Evolutionary conservation across 2,888 invertebrate genomes (phyloP), one percentile per base, ranked within the genome.

Genomic region (Iselma pallidipennis): DNA sequence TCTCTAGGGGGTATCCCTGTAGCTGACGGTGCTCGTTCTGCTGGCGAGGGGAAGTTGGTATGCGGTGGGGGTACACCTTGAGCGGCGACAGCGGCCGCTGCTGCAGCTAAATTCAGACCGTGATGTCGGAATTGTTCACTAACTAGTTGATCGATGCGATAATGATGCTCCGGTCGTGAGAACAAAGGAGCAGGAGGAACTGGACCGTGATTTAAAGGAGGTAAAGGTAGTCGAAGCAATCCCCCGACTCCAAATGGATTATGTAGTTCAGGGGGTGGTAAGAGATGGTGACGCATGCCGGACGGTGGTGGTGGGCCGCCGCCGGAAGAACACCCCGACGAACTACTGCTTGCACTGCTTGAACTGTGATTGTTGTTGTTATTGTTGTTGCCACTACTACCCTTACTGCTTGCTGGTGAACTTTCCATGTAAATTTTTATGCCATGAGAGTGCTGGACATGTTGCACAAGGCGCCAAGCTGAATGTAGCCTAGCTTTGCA

Each of bases 401-500:
- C 65, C 55, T 76, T 77, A 33, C 71, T 76, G 52, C 75, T 77
- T 12, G 74, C 73, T 0, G 81, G 81, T 6, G 84, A 82, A 56
- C 85, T 84, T 74, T 93, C 93, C 55, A 91, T 87, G 85, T 96
- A 98, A 76, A 98, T 94, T 81, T 95, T 93, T 66, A 97, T 91
- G 19, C 96, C 96, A 78, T 98, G 98, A 62, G 91, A 89, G 76
- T 92, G 92, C 81, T 98, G 97, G 26, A 94, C 96, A 81, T 98
- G 98, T 80, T 97, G 96, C 42, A 98, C 88, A 64, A 98, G 85
- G 60, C 92, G 87, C 98, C 98, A 98, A 6, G 98, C 96, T n/a
- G 96, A 96, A 73, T 90, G 90, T 72, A 94, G 89, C 53, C 93
- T 89, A 67, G 93, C 91, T 78, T 95, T 95, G 85, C 98, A 98